Evolutionary conservation across 2,888 invertebrate species (phyloP).

Genomic region (Euzophera pinguis): DNA sequence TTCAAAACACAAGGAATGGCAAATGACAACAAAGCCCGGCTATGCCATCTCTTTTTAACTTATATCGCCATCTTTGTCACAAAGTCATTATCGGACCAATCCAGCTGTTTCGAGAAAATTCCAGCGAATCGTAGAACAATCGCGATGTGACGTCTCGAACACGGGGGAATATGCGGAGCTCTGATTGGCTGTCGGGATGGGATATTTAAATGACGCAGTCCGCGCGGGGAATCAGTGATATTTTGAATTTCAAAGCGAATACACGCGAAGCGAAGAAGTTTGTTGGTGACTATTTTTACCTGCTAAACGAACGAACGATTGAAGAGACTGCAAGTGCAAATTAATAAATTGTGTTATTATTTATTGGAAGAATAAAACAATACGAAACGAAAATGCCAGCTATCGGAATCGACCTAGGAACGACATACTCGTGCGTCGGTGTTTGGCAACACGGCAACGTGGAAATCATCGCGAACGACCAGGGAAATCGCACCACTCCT

Average conservation of each 20-base stretch:
- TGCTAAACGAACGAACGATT: neutral
- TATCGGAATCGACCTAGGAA: conserved; percentile 78
- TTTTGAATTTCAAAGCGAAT: conserved; percentile 19
- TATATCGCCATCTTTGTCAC: neutral
- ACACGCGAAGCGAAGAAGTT: conserved; percentile 4
- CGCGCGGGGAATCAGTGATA: conserved; percentile 20
- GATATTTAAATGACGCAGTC: conserved; percentile 20
- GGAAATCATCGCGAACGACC: conserved; percentile 82
- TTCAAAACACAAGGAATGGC: neutral
- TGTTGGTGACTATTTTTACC: conserved; percentile 14
- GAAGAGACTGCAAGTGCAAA: neutral
- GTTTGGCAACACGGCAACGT: conserved; percentile 80
- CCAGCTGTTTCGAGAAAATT: neutral
- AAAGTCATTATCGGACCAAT: neutral
- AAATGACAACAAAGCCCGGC: neutral
- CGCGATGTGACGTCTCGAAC: conserved; percentile 15
- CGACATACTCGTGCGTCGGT: conserved; percentile 69
- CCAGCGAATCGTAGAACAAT: conserved; percentile 14
- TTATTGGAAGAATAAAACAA: neutral
- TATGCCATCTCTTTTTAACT: neutral
- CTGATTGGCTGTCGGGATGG: conserved; percentile 19
- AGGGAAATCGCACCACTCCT: conserved; percentile 83
- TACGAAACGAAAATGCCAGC: conserved; percentile 17
- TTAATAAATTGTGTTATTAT: neutral
- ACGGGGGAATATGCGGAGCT: conserved; percentile 18